Evolutionary conservation across 2,888 invertebrate species (phyloP).

Genomic region (Rhimphoctona megacephalus): DNA sequence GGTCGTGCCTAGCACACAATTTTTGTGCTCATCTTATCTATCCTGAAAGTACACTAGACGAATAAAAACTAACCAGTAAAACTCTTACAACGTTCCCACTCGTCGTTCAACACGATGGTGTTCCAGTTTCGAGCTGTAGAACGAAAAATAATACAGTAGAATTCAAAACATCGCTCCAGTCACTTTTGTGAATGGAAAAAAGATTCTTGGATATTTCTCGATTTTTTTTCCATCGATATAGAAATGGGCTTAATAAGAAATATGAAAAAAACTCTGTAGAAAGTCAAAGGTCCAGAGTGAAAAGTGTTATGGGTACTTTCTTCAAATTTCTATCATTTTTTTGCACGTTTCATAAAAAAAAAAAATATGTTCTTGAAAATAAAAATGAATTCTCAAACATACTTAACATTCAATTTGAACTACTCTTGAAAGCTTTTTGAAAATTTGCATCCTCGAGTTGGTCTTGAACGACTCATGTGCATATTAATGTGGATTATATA

Average conservation of each 20-base stretch:
- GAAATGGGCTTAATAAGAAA: background rate
- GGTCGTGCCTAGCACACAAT: conserved; percentile 1
- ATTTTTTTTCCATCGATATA: background rate
- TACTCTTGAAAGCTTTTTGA: background rate
- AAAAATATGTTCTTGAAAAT: background rate
- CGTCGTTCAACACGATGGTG: conserved; percentile 17
- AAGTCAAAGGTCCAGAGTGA: background rate
- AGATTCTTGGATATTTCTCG: background rate
- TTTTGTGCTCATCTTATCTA: conserved; percentile 28
- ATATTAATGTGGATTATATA: conserved; percentile 4
- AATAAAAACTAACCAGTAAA: conserved; percentile 38
- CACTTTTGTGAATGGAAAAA: background rate
- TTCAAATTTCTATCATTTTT: background rate
- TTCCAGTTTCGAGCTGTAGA: conserved; percentile 33
- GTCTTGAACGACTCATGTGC: background rate
- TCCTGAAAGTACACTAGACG: conserved; percentile 37
- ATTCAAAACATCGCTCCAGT: conserved; percentile 2
- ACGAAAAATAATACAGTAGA: background rate
- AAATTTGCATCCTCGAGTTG: background rate
- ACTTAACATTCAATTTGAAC: background rate
- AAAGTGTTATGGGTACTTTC: background rate
- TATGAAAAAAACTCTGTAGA: background rate
- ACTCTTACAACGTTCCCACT: conserved; percentile 9
- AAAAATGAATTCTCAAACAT: background rate
- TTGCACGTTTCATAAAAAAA: background rate